Base-by-base conservation (phyloP, 1,140 invertebrate genomes). In the Ceratina australensis region DNA sequence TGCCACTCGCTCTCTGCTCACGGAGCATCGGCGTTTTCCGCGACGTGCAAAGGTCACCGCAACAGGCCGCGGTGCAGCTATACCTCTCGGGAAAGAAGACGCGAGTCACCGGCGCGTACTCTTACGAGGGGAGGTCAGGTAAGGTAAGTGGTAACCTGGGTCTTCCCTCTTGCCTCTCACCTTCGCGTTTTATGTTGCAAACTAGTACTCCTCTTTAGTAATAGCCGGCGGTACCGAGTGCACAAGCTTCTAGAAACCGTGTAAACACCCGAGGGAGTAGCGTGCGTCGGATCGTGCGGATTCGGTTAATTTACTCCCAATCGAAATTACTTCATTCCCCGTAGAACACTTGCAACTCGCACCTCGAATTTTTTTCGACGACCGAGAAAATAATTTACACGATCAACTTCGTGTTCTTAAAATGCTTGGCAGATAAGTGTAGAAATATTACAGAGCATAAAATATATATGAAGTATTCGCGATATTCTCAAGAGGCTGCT, bases 11-110 rank as follows among this genome's bases (percentile, higher is more conserved):
- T 84, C 78, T 82, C 78, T 80, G 47, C 61, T 78, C 79, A 72
- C 82, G 83, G 83, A 84, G 78, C 82, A 84, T 84, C 83, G 74
- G 83, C 82, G 83, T 84, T 84, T 84, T 84, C 82, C 83, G 83
- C 83, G 83, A 81, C 82, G 83, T 72, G 83, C 83, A 84, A 84
- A 84, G 83, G 83, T 84, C 83, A 84, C 60, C 69, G 74, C 69
- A 83, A 80, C 79, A 83, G 78, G 73, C 81, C 82, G 78, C 81
- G 75, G 67, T 65, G 60, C 13, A 24, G 78, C 82, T 83, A 64
- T 66, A 42, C 56, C 56, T 76, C 78, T 78, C 79, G 65, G 82
- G 83, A 84, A 84, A 84, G 82, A 84, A 84, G 83, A 84, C 78
- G 82, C 78, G 83, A 81, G 78, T 83, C 81, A 83, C 81, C 78